Evolutionary conservation across 2,113 vertebrate genomes (phyloP), one percentile per base, ranked within the genome.

Genomic region (Equus przewalskii): DNA sequence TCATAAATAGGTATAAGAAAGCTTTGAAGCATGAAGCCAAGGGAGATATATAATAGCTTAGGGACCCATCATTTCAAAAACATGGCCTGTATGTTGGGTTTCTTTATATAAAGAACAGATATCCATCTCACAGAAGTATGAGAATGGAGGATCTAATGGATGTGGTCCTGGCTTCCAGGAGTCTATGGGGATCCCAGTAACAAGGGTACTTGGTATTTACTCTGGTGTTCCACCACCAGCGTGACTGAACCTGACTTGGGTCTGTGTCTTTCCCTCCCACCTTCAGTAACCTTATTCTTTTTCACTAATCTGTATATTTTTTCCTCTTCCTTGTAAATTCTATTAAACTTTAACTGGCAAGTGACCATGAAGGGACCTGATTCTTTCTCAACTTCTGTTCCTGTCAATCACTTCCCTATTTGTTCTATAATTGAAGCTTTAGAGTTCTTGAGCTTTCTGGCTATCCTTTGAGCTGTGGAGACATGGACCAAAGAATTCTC

Each of bases 381-480:
- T 73, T 91, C n/a, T 93, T 96, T 89, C 78, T 79, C 73, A 73
- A 19, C 11, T 51, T 96, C 19, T 88, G 54, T 16, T 82, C 24
- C 49, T 9, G 49, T 58, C 16, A 81, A 18, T 95, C 33, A 95
- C 24, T 16, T 60, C 21, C 54, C 12, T 72, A 28, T 85, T 87
- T 67, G 36, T 88, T 89, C 24, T 64, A 9, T 89, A 92, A 44
- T 64, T 78, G 5, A 97, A 51, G 33, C 7, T 60, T 89, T 44
- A 85, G 46, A 80, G 30, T 85, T 85, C 46, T 83, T 44, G 51
- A 64, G 62, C 79, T 49, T 89, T 84, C 46, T 92, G 36, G 62
- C 62, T 89, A 70, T 82, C 33, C 14, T 80, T 79, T 56, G 62
- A 21, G n/a, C 36, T 36, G 5, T 54, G 18, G 69, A 7, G 6